A percentile compares a stretch with the other conserved stretches of the same genome.
These are phyloP conservation scores for Sarcophaga peregrina DNA, from an alignment of 1,140 invertebrate genomes.

Conservation along the genomic window DNA sequence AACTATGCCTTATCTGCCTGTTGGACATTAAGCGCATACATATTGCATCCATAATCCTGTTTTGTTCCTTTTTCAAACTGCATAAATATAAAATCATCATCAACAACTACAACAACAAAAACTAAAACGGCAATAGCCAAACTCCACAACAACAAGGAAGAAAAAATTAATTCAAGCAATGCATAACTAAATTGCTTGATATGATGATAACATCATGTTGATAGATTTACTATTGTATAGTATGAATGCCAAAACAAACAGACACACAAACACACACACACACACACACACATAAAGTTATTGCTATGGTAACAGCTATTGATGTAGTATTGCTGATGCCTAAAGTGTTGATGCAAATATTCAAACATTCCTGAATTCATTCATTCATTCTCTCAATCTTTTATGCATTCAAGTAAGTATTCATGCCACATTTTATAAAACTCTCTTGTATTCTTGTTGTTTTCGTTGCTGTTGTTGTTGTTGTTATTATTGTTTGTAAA, in stretches of 20 bases:
- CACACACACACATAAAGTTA: background rate
- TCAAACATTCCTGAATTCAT: background rate
- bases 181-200: constrained; percentile 16
- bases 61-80: background rate
- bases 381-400: background rate
- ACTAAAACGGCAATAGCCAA: too few species aligned
- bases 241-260: too few species aligned
- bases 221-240: background rate
- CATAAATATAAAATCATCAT: constrained; percentile 12
- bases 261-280: background rate
- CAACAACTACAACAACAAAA: too few species aligned
- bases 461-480: too few species aligned
- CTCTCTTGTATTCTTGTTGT: too few species aligned
- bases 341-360: constrained; percentile 24
- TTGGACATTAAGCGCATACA: background rate
- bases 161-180: background rate
- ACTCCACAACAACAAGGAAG: too few species aligned
- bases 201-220: constrained; percentile 23
- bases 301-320: background rate
- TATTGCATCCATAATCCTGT: background rate
- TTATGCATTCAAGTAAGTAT: constrained; percentile 6
- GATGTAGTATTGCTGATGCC: background rate
- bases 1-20: background rate
- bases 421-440: constrained; percentile 14
- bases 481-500: background rate